These are phyloP conservation scores for Clarias platycephalus DNA, from an alignment of 2,797 vertebrate species.

Conservation along the genomic window DNA sequence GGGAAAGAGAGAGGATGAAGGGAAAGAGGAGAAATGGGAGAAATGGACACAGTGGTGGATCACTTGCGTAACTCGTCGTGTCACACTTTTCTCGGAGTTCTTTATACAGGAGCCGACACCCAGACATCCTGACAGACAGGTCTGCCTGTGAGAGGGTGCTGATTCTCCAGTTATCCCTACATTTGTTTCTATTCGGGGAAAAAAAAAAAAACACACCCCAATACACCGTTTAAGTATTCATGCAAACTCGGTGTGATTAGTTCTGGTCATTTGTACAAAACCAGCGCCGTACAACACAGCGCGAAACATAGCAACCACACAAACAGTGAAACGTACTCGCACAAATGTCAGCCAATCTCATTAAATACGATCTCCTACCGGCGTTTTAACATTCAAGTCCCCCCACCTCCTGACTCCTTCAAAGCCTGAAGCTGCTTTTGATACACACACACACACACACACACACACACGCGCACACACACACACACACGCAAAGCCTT, in stretches of 20 bases:
- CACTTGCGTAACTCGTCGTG: constrained; percentile 18
- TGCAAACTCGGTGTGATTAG: background rate
- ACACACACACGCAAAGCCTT: background rate
- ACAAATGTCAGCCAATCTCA: constrained; percentile 19
- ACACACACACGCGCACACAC: constrained; percentile 1
- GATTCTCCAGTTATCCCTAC: background rate
- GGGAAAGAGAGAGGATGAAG: background rate
- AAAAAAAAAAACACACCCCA: background rate
- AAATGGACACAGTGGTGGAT: background rate
- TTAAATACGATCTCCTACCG: constrained; percentile 13
- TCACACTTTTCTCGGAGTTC: background rate
- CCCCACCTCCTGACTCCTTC: background rate
- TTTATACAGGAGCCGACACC: background rate
- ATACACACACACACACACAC: background rate
- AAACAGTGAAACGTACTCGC: background rate
- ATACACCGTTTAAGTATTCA: background rate
- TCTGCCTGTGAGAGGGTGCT: background rate
- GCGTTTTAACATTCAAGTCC: constrained; percentile 5
- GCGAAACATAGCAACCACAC: background rate
- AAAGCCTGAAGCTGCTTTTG: constrained; percentile 13
- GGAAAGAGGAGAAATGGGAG: background rate
- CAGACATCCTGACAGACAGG: background rate
- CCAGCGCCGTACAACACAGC: background rate
- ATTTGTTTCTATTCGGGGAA: background rate
- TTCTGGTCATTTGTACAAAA: background rate